Conservation (phyloP, 1,140 invertebrate genomes). For the Galleria mellonella region DNA sequence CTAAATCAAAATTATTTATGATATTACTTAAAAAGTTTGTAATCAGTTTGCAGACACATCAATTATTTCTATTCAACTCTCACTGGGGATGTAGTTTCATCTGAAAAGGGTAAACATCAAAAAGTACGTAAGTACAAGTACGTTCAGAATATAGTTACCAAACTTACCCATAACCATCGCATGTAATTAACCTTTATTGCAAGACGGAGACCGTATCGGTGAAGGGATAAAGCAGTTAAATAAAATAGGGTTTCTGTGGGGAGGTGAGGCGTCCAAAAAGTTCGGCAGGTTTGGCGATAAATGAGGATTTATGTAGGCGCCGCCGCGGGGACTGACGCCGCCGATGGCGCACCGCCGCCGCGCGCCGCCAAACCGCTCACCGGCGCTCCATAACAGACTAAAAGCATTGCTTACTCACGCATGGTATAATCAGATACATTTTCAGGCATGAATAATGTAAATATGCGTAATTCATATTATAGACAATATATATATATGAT, state of each 20-base stretch:
- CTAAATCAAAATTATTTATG: too few species aligned
- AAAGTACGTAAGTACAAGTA: too few species aligned
- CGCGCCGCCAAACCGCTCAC: too few species aligned
- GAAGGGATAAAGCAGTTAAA: conserved; percentile 40
- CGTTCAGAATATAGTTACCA: too few species aligned
- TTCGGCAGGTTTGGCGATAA: conserved; percentile 57
- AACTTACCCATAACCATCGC: conserved; percentile 4
- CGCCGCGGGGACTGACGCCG: conserved; percentile 6
- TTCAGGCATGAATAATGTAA: not conserved
- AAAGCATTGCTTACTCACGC: conserved; percentile 26
- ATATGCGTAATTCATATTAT: not conserved
- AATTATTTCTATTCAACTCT: too few species aligned
- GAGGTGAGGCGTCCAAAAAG: conserved; percentile 48
- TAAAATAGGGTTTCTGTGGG: conserved; percentile 45
- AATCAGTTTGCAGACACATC: too few species aligned
- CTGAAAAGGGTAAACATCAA: too few species aligned
- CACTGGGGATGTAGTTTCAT: too few species aligned
- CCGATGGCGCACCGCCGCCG: not conserved
- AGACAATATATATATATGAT: too few species aligned
- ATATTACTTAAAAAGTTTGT: too few species aligned
- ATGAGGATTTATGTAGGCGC: conserved; percentile 51
- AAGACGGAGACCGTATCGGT: conserved; percentile 21
- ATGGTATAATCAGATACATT: too few species aligned
- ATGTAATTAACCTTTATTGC: conserved; percentile 28
- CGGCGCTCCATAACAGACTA: conserved; percentile 16